Conservation (phyloP, 2,113 vertebrate genomes). For the Tilapia sparmanii region DNA sequence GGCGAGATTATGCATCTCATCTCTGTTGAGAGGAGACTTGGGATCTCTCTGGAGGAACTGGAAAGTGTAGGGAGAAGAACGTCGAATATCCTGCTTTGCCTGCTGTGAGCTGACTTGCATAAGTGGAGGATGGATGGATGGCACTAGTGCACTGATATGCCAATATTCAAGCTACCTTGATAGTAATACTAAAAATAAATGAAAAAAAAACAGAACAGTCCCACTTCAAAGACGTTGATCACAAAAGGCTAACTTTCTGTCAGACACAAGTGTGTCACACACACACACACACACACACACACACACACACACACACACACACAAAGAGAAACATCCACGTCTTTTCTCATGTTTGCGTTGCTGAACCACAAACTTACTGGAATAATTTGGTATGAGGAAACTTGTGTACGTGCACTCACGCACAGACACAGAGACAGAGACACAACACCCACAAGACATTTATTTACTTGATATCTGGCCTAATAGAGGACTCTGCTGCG, state of each 20-base stretch:
- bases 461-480: neutral
- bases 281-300: neutral
- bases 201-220: accelerated
- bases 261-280: neutral
- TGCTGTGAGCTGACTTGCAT: neutral
- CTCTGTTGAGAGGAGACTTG: neutral
- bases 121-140: neutral
- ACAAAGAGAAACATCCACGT: neutral
- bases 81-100: neutral
- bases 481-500: neutral
- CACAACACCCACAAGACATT: neutral
- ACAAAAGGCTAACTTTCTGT: neutral
- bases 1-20: neutral
- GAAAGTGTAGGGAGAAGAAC: neutral
- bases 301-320: neutral
- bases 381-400: neutral
- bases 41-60: neutral
- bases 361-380: accelerated
- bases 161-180: neutral
- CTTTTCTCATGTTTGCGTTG: neutral
- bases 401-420: neutral
- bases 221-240: neutral
- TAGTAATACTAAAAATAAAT: neutral
- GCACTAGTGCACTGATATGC: neutral
- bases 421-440: neutral